Evolutionary conservation across 2,888 invertebrate genomes (phyloP), one percentile per base, ranked within the genome.

Genomic region (Macaria liturata): DNA sequence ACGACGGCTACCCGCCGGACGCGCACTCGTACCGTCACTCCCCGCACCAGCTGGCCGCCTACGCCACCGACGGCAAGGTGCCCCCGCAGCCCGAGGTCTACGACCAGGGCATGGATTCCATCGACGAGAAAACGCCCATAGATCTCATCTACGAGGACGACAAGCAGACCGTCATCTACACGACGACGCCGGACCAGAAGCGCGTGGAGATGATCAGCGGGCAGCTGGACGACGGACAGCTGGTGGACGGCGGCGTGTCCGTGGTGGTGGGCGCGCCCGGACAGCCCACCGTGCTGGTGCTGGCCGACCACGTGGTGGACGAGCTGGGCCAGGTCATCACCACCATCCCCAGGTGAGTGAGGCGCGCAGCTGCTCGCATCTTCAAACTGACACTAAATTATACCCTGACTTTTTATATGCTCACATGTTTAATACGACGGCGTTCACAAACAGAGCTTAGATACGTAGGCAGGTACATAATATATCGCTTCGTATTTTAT

Each of bases 131-230:
- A 77, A 95, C 92, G 52, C 95, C 96, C 69, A 96, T 96, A 80
- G 96, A 96, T 83, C 90, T 96, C 74, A 96, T 96, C 74, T 96
- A 96, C 84, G 96, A 96, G 78, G 96, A 96, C 75, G 96, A 96
- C 48, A 96, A 96, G 78, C 96, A 96, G 81, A 96, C 96, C 3
- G 96, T 96, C 61, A 96, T 96, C 81, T 96, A 96, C 74, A 96
- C 96, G 52, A 95, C 95, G 61, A 94, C 94, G 8, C 95, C 95
- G 58, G 96, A 96, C 78, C 96, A 96, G 77, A 96, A 96, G 82
- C 94, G 96, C 47, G 94, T 96, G 46, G 96, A 96, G 87, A 96
- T 96, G 86, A 95, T 95, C 78, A 95, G 95, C 66, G 94, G 95
- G 9, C 95, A 95, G 87, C 87, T 92, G 49, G 92, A 93, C 51